Evolutionary conservation across 1,140 invertebrate genomes (phyloP).

Genomic region (Subanguina moxae): DNA sequence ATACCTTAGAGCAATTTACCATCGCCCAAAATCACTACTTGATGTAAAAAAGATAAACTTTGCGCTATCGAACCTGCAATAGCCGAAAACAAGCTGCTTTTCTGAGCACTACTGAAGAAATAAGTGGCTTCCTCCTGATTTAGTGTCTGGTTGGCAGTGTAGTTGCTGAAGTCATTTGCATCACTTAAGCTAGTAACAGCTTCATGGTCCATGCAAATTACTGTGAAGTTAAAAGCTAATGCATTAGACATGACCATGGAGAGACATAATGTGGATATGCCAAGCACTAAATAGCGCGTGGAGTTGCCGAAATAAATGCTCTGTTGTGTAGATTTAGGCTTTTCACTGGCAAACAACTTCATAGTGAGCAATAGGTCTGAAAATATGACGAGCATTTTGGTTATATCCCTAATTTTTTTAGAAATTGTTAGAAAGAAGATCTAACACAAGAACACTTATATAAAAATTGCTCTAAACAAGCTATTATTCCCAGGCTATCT

Average conservation of each 20-base stretch:
- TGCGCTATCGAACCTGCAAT: conserved; percentile 9
- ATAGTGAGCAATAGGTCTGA: too few relatives aligned
- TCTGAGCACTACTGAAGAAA: neutral
- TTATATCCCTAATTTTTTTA: too few relatives aligned
- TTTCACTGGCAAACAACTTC: too few relatives aligned
- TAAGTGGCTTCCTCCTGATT: neutral
- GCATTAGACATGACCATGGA: conserved; percentile 40
- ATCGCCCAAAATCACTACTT: neutral
- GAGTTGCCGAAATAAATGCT: conserved; percentile 18
- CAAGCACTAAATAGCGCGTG: conserved; percentile 31
- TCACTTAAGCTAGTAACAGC: neutral
- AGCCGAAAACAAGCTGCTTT: conserved; percentile 7
- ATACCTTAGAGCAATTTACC: too few relatives aligned
- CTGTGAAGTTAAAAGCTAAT: conserved; percentile 45
- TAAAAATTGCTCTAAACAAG: too few relatives aligned
- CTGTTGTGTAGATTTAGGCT: neutral
- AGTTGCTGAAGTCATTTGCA: neutral
- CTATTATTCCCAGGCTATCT: too few relatives aligned
- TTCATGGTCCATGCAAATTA: conserved; percentile 41
- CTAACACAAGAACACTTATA: too few relatives aligned
- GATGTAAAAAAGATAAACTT: neutral
- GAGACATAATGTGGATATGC: conserved; percentile 34
- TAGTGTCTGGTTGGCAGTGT: too few relatives aligned
- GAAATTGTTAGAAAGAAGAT: too few relatives aligned
- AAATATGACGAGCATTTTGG: too few relatives aligned